Percentiles rank a stretch among this genome's conserved stretches.
These are phyloP conservation scores for Palythoa grandis DNA, from an alignment of 92 coral and sea anemone species.

Conservation along the genomic window DNA sequence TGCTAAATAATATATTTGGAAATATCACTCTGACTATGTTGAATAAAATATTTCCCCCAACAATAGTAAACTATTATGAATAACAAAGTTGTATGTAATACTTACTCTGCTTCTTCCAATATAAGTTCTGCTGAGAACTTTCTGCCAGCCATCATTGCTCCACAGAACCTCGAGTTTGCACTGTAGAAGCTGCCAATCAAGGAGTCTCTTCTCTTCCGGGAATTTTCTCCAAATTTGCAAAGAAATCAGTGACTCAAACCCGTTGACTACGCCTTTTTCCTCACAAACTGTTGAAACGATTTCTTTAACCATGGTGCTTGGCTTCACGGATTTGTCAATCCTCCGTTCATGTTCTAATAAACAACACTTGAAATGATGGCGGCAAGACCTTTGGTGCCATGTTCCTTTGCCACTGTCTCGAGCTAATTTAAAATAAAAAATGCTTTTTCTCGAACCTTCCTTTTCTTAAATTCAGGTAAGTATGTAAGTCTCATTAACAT, in stretches of 20 bases:
- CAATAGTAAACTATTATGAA: no score
- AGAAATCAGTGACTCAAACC: not conserved
- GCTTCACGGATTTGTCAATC: not conserved
- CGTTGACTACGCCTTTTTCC: not conserved
- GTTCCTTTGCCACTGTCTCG: slow-evolving; percentile 3
- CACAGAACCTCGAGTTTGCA: no score
- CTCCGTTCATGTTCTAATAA: not conserved
- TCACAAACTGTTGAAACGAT: not conserved
- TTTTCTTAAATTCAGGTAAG: not conserved
- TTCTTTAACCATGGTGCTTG: slow-evolving; percentile 11
- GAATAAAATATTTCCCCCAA: no score
- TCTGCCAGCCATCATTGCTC: no score
- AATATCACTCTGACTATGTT: no score
- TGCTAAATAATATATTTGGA: no score
- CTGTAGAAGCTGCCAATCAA: not conserved
- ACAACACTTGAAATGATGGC: slow-evolving; percentile 5
- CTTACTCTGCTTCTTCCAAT: no score
- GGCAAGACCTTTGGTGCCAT: slow-evolving; percentile 9
- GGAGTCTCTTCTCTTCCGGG: not conserved
- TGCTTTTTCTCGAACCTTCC: not conserved
- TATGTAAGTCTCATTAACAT: no score
- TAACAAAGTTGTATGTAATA: no score
- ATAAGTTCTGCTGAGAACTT: no score
- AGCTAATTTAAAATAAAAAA: not conserved
- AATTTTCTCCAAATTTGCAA: not conserved